Evolutionary conservation across 2,797 vertebrate species (phyloP), one percentile per base, ranked within the genome.

Genomic region (Prionace glauca): DNA sequence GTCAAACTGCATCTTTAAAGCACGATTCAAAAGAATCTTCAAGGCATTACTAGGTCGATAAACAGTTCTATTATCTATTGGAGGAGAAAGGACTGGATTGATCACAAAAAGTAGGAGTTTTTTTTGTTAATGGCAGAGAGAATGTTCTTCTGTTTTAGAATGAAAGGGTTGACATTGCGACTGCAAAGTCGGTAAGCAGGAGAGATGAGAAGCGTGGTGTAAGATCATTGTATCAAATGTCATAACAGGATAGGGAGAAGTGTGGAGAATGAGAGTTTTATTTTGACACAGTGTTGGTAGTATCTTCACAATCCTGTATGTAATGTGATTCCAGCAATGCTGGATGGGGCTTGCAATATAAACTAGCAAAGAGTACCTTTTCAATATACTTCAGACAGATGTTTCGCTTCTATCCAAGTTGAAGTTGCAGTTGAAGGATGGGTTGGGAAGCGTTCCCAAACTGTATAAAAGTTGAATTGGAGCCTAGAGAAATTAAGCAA

Each of bases 261-360:
- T 29, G 60, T 60, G 88, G 60, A 14, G 60, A 91, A 18, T 4
- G 12, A 60, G 88, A 56, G 88, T 18, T n/a, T 20, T 62, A 62
- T 90, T 62, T 56, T 65, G 14, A 60, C 45, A 90, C 14, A n/a
- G 29, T 29, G 29, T 62, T 45, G 7, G 22, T 32, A n/a, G 56
- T 56, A 29, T 32, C 65, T 91, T 91, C 56, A 91, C 88, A 60
- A 65, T 91, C 29, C 14, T 18, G 4, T 60, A 32, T 32, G 56
- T n/a, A 91, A 91, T 20, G 3, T 65, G 88, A 91, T 62, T 91
- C 56, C 14, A 20, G 26, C 20, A 11, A 9, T 87, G 26, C 60
- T 91, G 88, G 26, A 65, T 91, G 60, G 62, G 60, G 60, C 56
- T 65, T 91, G 88, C 29, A 91, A 91, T 91, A n/a, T 65, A 91